Evolutionary conservation across 2,888 invertebrate species (phyloP).

Genomic region (Lepas anatifera): DNA sequence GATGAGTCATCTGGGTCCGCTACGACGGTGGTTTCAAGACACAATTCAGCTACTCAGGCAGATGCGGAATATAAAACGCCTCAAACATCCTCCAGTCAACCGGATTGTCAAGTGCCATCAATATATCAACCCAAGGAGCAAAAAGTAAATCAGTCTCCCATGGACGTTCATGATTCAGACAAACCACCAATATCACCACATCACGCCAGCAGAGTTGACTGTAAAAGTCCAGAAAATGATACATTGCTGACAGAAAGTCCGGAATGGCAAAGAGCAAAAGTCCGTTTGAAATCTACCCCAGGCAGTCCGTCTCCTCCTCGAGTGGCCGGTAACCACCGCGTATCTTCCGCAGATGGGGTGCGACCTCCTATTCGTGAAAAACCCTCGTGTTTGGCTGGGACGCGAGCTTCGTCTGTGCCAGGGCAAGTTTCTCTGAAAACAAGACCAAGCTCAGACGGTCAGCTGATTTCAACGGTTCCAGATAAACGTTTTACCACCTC

Average conservation of each 20-base stretch:
- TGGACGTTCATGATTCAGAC: not conserved
- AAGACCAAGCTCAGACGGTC: not conserved
- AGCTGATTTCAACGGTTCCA: not conserved
- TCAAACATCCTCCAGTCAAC: not conserved
- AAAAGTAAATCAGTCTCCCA: not conserved
- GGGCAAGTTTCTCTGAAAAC: not conserved
- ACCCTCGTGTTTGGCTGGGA: not conserved
- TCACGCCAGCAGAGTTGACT: too few species aligned
- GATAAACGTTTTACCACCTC: not conserved
- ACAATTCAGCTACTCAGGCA: not conserved
- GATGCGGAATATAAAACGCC: not conserved
- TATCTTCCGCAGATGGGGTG: not conserved
- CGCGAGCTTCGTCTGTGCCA: not conserved
- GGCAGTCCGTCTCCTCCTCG: not conserved
- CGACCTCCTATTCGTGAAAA: not conserved
- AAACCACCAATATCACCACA: not conserved
- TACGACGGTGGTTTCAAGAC: not conserved
- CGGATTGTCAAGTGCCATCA: not conserved
- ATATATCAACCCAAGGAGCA: not conserved
- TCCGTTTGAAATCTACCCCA: not conserved
- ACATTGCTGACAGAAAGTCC: not conserved
- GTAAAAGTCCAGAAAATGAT: not conserved
- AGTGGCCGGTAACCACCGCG: not conserved
- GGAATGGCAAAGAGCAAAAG: not conserved
- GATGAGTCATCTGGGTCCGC: not conserved